Percentiles rank a stretch among this genome's conserved stretches.
Conservation (phyloP, 92 coral and sea anemone species). For the Actinostola sp. region DNA sequence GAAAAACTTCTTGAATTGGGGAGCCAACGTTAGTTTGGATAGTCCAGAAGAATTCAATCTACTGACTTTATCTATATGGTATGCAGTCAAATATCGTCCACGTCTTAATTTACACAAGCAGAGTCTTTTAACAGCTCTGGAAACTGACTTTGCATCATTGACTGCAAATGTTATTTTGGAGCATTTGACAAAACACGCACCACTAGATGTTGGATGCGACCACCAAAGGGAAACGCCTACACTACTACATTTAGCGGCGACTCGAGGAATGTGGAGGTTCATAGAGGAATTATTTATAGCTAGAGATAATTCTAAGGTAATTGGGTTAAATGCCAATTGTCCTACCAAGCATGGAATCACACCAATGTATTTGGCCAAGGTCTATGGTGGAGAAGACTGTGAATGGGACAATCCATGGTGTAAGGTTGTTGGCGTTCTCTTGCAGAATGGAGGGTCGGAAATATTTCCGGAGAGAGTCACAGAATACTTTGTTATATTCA, state of each 20-base stretch:
- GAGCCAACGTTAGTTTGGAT: slow-evolving; percentile 30
- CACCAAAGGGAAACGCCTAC: neutral
- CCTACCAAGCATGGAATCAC: slow-evolving; percentile 31
- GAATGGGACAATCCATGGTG: slow-evolving; percentile 43
- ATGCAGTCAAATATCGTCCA: slow-evolving; percentile 43
- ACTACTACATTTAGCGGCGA: slow-evolving; percentile 32
- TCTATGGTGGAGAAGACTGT: slow-evolving; percentile 35
- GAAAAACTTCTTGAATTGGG: slow-evolving; percentile 40
- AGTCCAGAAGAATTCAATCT: slow-evolving; percentile 45
- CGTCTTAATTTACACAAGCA: slow-evolving; percentile 31
- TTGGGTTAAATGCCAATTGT: slow-evolving; percentile 27
- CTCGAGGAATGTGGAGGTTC: slow-evolving; percentile 41
- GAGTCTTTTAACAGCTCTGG: slow-evolving; percentile 15
- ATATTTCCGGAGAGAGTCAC: slow-evolving; percentile 20
- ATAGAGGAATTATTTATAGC: slow-evolving; percentile 2
- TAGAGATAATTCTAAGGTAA: neutral
- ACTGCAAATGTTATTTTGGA: slow-evolving; percentile 18
- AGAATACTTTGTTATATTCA: slow-evolving; percentile 32
- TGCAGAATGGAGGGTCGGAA: slow-evolving; percentile 15
- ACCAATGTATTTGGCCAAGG: slow-evolving; percentile 25
- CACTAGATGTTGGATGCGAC: slow-evolving; percentile 31
- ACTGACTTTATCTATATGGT: slow-evolving; percentile 45
- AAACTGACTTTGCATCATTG: slow-evolving; percentile 31
- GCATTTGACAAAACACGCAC: slow-evolving; percentile 6
- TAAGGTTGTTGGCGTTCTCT: slow-evolving; percentile 6